A percentile compares a stretch with the other conserved stretches of the same genome.
Evolutionary conservation across 2,888 invertebrate species (phyloP).

Genomic region (Syrista parreyssii): DNA sequence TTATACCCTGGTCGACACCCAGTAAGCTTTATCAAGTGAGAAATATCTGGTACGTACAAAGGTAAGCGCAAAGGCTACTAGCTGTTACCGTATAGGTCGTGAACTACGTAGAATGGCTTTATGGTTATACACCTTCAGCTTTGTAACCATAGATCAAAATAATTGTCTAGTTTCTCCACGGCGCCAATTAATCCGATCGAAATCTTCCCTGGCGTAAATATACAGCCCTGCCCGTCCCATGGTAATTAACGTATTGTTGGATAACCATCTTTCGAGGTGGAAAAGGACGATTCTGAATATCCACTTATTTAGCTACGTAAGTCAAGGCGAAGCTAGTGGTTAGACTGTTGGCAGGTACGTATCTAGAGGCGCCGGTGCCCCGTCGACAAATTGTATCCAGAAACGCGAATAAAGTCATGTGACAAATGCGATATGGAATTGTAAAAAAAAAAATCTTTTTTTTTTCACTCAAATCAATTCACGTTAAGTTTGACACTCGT

Average conservation of each 20-base stretch:
- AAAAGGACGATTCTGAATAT: neutral
- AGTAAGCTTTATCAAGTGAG: neutral
- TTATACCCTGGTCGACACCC: neutral
- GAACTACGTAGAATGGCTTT: neutral
- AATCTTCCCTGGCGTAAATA: conserved; percentile 36
- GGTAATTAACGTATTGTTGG: conserved; percentile 41
- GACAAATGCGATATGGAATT: neutral
- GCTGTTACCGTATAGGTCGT: neutral
- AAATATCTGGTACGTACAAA: neutral
- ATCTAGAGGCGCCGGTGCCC: neutral
- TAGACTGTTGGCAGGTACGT: neutral
- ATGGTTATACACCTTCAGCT: neutral
- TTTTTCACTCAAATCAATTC: too few relatives aligned
- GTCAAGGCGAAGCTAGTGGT: neutral
- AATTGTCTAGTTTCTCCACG: conserved; percentile 9
- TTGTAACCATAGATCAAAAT: neutral
- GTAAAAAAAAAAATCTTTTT: too few relatives aligned
- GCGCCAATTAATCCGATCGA: conserved; percentile 44
- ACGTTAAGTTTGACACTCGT: too few relatives aligned
- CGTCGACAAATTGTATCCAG: neutral
- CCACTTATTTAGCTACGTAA: neutral
- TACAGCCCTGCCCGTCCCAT: conserved; percentile 40
- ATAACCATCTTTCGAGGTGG: neutral
- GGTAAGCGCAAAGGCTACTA: neutral
- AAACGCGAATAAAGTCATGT: neutral